Percentiles rank a stretch among this genome's conserved stretches.
Conservation (phyloP, 2,113 vertebrate genomes). For the Entosphenus tridentatus region DNA sequence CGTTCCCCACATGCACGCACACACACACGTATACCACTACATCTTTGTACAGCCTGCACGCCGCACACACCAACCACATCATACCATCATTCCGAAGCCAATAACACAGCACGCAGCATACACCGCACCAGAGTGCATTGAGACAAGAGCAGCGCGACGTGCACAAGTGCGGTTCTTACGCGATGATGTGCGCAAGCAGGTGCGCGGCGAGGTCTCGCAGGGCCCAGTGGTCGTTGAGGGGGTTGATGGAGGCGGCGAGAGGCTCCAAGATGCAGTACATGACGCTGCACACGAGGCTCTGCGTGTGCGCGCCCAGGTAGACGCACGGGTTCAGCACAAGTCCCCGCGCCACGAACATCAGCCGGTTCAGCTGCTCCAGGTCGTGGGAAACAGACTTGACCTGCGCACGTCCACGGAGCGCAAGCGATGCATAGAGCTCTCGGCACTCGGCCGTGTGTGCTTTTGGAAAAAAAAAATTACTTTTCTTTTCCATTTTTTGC, state of each 20-base stretch:
- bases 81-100: too few relatives aligned
- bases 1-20: too few relatives aligned
- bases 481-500: too few relatives aligned
- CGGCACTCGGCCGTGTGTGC: too few relatives aligned
- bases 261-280: conserved; percentile 81
- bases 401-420: conserved; percentile 16
- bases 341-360: conserved; percentile 61
- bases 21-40: too few relatives aligned
- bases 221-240: conserved; percentile 88
- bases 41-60: too few relatives aligned
- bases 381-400: conserved; percentile 77
- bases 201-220: conserved; percentile 57
- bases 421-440: too few relatives aligned
- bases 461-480: too few relatives aligned
- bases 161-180: conserved; percentile 20
- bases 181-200: conserved; percentile 66
- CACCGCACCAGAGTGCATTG: too few relatives aligned
- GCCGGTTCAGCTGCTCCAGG: conserved; percentile 56
- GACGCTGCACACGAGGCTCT: conserved; percentile 59
- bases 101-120: too few relatives aligned
- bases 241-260: conserved; percentile 69
- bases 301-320: conserved; percentile 57
- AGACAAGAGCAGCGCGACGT: too few relatives aligned
- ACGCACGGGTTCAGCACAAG: conserved; percentile 61
- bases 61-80: too few relatives aligned